These are phyloP conservation scores for Zaprionus camerounensis DNA, from an alignment of 1,140 invertebrate genomes.

Conservation along the genomic window DNA sequence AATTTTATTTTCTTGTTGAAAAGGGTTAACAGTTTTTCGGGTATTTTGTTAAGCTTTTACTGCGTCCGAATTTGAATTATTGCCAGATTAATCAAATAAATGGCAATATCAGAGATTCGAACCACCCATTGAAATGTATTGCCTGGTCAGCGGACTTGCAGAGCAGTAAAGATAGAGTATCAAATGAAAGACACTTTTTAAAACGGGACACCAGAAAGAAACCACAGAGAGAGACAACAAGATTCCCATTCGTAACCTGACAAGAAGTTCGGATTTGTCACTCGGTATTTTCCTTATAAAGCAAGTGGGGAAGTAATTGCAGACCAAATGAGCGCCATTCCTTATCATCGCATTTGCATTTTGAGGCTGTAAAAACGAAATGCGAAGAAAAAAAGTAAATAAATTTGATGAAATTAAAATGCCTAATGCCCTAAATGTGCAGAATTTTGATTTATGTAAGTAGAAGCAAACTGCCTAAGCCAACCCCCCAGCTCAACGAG, in stretches of 20 bases:
- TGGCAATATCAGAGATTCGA: conserved; percentile 43
- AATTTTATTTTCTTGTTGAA: conserved; percentile 59
- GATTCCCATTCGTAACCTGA: not conserved
- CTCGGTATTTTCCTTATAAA: not conserved
- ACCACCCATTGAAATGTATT: not conserved
- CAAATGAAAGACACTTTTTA: too few relatives aligned
- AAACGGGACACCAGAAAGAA: too few relatives aligned
- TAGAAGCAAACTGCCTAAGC: conserved; percentile 5
- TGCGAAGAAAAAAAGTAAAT: conserved; percentile 14
- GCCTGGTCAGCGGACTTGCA: too few relatives aligned
- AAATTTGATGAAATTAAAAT: conserved; percentile 39
- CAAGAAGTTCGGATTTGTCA: not conserved
- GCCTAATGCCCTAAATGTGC: conserved; percentile 48
- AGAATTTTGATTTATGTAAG: conserved; percentile 57
- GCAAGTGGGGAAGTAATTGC: not conserved
- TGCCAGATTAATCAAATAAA: conserved; percentile 74
- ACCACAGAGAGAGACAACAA: too few relatives aligned
- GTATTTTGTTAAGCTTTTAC: conserved; percentile 38
- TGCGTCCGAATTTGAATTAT: conserved; percentile 61
- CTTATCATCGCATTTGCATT: conserved; percentile 51
- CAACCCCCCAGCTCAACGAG: not conserved
- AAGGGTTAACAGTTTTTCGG: conserved; percentile 59
- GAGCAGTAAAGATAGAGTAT: not conserved
- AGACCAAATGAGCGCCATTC: conserved; percentile 24
- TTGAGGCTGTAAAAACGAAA: conserved; percentile 16